These are phyloP conservation scores for Sorex araneus DNA, from an alignment of 2,113 vertebrate genomes.

Conservation along the genomic window DNA sequence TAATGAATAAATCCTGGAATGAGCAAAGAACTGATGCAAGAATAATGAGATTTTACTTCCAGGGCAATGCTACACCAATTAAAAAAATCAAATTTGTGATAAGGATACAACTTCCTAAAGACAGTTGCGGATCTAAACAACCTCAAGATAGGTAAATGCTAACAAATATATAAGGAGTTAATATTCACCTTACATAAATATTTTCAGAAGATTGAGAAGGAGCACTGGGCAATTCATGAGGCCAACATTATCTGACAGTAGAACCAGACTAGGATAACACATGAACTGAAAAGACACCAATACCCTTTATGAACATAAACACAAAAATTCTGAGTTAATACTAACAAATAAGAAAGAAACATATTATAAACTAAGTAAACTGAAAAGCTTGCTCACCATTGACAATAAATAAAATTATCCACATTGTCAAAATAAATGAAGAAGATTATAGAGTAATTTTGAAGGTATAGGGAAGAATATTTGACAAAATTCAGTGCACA, in stretches of 20 bases:
- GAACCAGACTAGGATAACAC: background rate
- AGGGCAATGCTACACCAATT: background rate
- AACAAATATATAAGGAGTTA: background rate
- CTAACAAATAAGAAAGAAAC: background rate
- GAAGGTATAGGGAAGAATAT: background rate
- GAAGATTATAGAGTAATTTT: background rate
- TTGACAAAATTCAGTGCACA: background rate
- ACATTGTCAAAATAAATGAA: background rate
- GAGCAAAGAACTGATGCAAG: background rate
- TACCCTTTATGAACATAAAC: background rate
- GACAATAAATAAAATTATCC: slow-evolving; percentile 17
- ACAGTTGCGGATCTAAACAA: background rate
- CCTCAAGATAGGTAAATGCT: background rate
- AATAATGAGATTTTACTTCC: background rate
- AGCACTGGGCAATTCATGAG: background rate
- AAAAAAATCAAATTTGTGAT: background rate
- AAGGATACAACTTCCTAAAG: background rate
- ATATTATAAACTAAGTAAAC: background rate
- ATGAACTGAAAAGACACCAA: background rate
- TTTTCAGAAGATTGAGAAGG: background rate
- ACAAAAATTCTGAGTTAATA: background rate
- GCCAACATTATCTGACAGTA: background rate
- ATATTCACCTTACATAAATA: background rate
- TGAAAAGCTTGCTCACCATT: background rate
- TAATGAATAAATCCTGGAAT: background rate